Percentiles rank a stretch among this genome's conserved stretches.
phyloP scores from a whole-genome alignment of 2,113 vertebrate genomes.

The Coreoperca whiteheadi region DNA sequence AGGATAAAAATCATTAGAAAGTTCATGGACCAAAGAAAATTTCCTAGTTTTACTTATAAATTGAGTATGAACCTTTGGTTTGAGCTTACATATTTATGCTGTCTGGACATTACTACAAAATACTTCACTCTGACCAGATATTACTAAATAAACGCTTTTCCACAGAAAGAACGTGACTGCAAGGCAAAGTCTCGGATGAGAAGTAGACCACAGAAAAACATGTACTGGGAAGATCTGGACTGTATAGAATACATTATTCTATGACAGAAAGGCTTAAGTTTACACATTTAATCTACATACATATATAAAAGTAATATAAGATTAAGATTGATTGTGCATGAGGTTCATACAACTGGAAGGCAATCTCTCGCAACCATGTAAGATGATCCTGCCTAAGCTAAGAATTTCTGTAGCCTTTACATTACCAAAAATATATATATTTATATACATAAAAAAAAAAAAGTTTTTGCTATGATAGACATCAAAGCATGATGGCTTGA shows the following conservation, averaged over 20 bases:
- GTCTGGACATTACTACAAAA: constrained; percentile 60
- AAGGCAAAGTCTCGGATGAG: constrained; percentile 50
- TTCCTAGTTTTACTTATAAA: constrained; percentile 42
- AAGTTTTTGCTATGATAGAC: constrained; percentile 86
- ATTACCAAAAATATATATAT: constrained; percentile 78
- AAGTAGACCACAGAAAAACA: constrained; percentile 46
- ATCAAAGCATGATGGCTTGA: constrained; percentile 90
- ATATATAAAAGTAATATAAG: constrained; percentile 78
- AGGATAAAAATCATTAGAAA: constrained; percentile 60
- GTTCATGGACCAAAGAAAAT: constrained; percentile 50
- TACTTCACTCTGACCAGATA: constrained; percentile 51
- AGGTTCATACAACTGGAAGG: constrained; percentile 77
- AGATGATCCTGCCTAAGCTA: constrained; percentile 67
- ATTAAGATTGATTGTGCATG: constrained; percentile 81
- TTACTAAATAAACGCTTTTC: constrained; percentile 19
- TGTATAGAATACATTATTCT: constrained; percentile 64
- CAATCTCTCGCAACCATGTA: constrained; percentile 71
- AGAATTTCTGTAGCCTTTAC: constrained; percentile 71
- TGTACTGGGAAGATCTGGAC: constrained; percentile 59
- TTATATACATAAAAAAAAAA: constrained; percentile 74
- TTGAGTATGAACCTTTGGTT: constrained; percentile 80
- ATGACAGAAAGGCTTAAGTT: constrained; percentile 63
- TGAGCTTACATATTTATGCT: constrained; percentile 70
- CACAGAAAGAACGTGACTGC: constrained; percentile 27
- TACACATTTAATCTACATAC: constrained; percentile 76